A percentile compares a stretch with the other conserved stretches of the same genome.
These are phyloP conservation scores for Tribolium castaneum DNA, from an alignment of 1,140 invertebrate species.

Conservation along the genomic window DNA sequence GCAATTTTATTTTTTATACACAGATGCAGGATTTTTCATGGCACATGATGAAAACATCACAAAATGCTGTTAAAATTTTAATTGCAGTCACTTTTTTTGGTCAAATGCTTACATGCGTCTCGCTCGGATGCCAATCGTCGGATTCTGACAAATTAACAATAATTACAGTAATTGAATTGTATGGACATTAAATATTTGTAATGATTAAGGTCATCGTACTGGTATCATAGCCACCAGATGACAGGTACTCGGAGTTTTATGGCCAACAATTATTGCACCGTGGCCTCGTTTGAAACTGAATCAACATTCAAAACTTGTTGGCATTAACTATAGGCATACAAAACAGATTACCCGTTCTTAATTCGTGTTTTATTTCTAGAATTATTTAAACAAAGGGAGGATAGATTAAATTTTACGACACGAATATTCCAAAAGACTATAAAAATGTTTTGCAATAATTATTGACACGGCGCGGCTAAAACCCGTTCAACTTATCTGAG, in stretches of 20 bases:
- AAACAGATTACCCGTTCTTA: background rate
- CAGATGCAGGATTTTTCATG: background rate
- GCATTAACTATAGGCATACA: constrained; percentile 6
- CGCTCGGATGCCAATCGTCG: background rate
- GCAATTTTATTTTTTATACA: constrained; percentile 33
- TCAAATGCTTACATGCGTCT: background rate
- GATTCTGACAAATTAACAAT: background rate
- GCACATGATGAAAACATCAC: constrained; percentile 8
- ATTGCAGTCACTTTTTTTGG: background rate
- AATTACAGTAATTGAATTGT: background rate
- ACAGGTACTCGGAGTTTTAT: background rate
- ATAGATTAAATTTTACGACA: background rate
- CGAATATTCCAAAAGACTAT: background rate
- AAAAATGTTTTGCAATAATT: background rate
- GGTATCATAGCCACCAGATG: background rate
- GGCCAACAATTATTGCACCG: background rate
- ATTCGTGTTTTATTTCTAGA: background rate
- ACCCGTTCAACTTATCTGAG: background rate
- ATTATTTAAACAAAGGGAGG: background rate
- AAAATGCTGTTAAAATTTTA: constrained; percentile 21
- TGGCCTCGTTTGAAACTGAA: background rate
- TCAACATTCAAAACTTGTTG: constrained; percentile 20
- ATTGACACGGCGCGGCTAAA: background rate
- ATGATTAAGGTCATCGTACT: background rate
- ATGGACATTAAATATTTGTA: background rate